Evolutionary conservation across 2,888 invertebrate species (phyloP).

Genomic region (Pachydiplax longipennis): DNA sequence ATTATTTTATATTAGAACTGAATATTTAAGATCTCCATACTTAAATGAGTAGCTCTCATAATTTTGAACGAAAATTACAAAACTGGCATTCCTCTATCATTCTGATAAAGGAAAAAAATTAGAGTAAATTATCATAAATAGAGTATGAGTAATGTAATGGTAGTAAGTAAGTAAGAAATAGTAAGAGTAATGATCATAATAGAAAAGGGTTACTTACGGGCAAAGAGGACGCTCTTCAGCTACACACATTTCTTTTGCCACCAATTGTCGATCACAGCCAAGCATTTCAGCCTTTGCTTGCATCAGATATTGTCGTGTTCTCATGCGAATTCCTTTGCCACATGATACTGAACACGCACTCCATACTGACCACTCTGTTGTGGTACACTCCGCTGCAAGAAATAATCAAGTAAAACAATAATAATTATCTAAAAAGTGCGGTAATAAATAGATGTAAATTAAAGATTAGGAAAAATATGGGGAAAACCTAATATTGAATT

Average conservation of each 20-base stretch:
- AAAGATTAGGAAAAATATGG: too few species aligned
- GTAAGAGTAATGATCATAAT: too few species aligned
- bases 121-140: not conserved
- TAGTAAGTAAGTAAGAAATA: too few species aligned
- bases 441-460: too few species aligned
- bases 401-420: slow-evolving; percentile 8
- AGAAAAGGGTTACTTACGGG: slow-evolving; percentile 67
- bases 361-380: slow-evolving; percentile 79
- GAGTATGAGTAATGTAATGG: too few species aligned
- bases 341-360: slow-evolving; percentile 84
- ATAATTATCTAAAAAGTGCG: not conserved
- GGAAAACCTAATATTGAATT: too few species aligned
- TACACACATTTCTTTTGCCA: slow-evolving; percentile 88
- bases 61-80: too few species aligned
- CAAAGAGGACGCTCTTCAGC: slow-evolving; percentile 74
- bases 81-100: too few species aligned
- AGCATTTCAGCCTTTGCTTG: slow-evolving; percentile 76
- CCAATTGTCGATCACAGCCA: slow-evolving; percentile 74
- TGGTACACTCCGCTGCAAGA: slow-evolving; percentile 78
- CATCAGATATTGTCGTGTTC: slow-evolving; percentile 74
- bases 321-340: slow-evolving; percentile 85
- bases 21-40: too few species aligned
- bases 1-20: too few species aligned
- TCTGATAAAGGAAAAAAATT: too few species aligned
- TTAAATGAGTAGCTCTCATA: too few species aligned